Percentiles rank a stretch among this genome's conserved stretches.
These are phyloP conservation scores for Phortica okadai DNA, from an alignment of 2,888 invertebrate species.

Conservation along the genomic window DNA sequence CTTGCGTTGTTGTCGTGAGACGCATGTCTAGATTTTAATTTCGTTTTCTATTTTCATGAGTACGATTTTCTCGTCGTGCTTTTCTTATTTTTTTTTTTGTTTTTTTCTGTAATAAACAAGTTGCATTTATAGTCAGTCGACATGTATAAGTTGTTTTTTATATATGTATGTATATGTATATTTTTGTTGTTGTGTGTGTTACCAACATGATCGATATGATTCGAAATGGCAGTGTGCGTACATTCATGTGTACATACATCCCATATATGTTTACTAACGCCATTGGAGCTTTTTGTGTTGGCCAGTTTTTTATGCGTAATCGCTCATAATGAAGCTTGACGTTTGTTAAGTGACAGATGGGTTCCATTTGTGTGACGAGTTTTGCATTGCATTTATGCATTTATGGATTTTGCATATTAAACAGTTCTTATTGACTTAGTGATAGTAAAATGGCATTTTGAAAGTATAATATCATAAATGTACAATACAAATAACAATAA, in stretches of 20 bases:
- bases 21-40: slow-evolving; percentile 24
- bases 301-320: neutral
- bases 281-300: neutral
- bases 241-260: no score
- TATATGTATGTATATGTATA: no score
- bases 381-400: no score
- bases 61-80: neutral
- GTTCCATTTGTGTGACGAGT: neutral
- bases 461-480: no score
- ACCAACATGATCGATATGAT: no score
- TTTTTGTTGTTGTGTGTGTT: neutral
- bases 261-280: no score
- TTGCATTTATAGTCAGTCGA: no score
- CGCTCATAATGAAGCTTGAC: slow-evolving; percentile 16
- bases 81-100: slow-evolving; percentile 9
- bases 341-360: slow-evolving; percentile 12
- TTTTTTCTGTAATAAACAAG: neutral
- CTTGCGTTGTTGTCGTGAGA: neutral
- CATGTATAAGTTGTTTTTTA: no score
- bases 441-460: no score
- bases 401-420: no score
- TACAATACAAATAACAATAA: no score
- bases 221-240: neutral
- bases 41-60: slow-evolving; percentile 20
- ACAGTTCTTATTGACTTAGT: no score